Conservation (phyloP, 2,113 vertebrate species). For the Dasyprocta punctata region DNA sequence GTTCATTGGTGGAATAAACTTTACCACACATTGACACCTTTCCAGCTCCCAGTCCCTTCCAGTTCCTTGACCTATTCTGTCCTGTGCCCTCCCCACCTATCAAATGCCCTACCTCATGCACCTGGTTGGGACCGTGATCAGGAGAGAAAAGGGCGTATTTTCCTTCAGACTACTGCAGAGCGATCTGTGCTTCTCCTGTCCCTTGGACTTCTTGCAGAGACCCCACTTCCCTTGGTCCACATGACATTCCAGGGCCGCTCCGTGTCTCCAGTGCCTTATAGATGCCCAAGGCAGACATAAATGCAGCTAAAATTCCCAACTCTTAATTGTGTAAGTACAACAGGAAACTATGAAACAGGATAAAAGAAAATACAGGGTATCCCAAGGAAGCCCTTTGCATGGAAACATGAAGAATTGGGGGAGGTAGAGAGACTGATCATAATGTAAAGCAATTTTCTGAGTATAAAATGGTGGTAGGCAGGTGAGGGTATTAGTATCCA, state of each 20-base stretch:
- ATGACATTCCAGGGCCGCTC: neutral
- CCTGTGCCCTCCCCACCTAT: neutral
- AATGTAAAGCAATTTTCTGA: neutral
- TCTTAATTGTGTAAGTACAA: neutral
- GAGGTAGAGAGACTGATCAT: rapidly evolving
- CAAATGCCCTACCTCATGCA: neutral
- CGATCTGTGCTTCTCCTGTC: neutral
- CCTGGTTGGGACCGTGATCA: neutral
- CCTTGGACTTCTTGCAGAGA: neutral
- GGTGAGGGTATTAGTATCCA: no score
- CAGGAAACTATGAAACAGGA: neutral
- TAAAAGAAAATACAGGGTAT: neutral
- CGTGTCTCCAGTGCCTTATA: neutral
- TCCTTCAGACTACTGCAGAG: rapidly evolving
- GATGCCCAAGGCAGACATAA: neutral
- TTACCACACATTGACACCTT: neutral
- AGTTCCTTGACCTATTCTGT: no score
- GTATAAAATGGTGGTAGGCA: neutral
- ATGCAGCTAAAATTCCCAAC: neutral
- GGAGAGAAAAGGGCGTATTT: neutral
- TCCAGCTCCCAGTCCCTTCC: neutral
- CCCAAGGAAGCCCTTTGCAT: neutral
- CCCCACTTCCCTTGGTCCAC: neutral
- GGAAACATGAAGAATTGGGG: neutral
- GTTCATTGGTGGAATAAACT: neutral